A percentile compares a stretch with the other conserved stretches of the same genome.
Conservation (phyloP, 1,140 invertebrate genomes). For the Tyrophagus putrescentiae region DNA sequence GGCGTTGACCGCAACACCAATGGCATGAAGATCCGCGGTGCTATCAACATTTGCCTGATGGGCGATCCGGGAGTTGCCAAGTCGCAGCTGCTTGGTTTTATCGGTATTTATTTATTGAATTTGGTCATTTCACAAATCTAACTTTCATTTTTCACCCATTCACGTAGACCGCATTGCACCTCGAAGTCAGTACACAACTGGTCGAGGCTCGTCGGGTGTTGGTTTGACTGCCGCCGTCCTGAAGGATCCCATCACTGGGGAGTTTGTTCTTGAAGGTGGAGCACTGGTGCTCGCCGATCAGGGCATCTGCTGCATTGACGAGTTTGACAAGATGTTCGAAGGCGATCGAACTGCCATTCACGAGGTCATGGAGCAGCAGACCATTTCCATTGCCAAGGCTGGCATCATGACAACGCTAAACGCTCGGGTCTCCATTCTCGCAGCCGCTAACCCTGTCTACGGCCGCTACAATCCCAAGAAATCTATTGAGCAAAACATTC, state of each 20-base stretch:
- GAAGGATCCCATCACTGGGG: slow-evolving; percentile 91
- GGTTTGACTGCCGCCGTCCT: slow-evolving; percentile 94
- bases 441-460: slow-evolving; percentile 96
- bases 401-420: slow-evolving; percentile 96
- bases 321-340: slow-evolving; percentile 99
- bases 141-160: neutral
- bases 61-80: slow-evolving; percentile 99
- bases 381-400: slow-evolving; percentile 98
- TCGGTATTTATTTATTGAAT: slow-evolving; percentile 37
- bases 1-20: slow-evolving; percentile 74
- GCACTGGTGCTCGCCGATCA: slow-evolving; percentile 94
- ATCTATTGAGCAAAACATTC: slow-evolving; percentile 91
- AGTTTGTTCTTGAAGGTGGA: slow-evolving; percentile 94
- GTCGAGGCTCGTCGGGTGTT: slow-evolving; percentile 89
- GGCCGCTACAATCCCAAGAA: slow-evolving; percentile 92
- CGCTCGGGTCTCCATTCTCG: slow-evolving; percentile 88
- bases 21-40: slow-evolving; percentile 57
- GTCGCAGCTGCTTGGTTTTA: slow-evolving; percentile 86
- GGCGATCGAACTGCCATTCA: slow-evolving; percentile 90
- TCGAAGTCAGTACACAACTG: slow-evolving; percentile 89
- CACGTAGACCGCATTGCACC: slow-evolving; percentile 59
- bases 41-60: slow-evolving; percentile 97
- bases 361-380: slow-evolving; percentile 99
- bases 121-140: neutral
- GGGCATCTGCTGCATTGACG: slow-evolving; percentile 96